A percentile compares a stretch with the other conserved stretches of the same genome.
Conservation (phyloP, 2,797 vertebrate genomes). For the Poeciliopsis paucimaculata region DNA sequence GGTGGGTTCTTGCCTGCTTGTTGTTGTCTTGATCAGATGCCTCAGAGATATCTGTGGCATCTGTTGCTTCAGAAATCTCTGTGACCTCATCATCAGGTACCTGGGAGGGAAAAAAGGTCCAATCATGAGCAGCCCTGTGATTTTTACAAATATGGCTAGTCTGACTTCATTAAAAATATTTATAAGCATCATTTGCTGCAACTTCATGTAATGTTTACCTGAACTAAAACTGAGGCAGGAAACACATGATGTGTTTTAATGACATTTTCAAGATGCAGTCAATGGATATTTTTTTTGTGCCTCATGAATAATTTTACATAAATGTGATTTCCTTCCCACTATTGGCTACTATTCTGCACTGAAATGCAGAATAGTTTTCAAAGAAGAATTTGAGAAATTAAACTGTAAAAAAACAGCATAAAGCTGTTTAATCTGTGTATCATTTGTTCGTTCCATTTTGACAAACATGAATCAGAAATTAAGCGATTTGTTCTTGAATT, state of each 20-base stretch:
- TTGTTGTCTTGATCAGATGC: constrained; percentile 94
- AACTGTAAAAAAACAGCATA: neutral
- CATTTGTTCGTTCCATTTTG: neutral
- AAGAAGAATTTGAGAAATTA: neutral
- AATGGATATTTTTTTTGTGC: neutral
- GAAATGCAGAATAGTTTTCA: neutral
- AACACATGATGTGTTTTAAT: neutral
- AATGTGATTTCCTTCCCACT: neutral
- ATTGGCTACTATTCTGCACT: neutral
- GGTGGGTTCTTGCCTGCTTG: constrained; percentile 86
- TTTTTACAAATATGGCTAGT: neutral
- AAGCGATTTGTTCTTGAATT: neutral
- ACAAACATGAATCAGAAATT: neutral
- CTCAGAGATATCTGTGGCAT: constrained; percentile 92
- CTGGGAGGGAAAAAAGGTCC: constrained; percentile 67
- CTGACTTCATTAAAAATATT: neutral
- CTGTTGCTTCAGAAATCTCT: constrained; percentile 80
- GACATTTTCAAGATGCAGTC: neutral
- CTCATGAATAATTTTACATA: neutral
- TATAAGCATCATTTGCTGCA: neutral
- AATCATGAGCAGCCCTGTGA: neutral
- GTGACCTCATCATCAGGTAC: constrained; percentile 86
- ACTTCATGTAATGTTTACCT: neutral
- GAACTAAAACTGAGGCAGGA: neutral
- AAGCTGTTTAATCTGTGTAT: neutral